phyloP scores from a whole-genome alignment of 2,888 invertebrate genomes.

The Ectemnius cavifrons region DNA sequence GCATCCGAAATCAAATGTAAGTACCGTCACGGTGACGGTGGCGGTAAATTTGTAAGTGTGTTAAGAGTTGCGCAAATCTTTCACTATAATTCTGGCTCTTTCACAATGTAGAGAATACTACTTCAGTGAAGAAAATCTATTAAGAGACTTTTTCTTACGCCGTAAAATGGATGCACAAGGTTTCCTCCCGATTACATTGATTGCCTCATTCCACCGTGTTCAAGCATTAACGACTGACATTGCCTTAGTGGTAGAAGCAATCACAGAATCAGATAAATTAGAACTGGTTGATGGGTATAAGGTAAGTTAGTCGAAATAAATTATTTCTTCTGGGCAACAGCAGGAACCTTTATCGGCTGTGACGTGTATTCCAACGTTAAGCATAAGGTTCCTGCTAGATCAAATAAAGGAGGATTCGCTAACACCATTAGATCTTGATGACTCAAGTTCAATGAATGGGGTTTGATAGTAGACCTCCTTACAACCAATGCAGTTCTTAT shows the following conservation, averaged over 20 bases:
- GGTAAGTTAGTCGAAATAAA: conserved; percentile 76
- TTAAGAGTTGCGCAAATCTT: background rate
- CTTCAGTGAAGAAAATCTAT: conserved; percentile 97
- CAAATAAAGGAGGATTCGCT: conserved; percentile 72
- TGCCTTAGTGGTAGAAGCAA: conserved; percentile 89
- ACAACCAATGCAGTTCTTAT: conserved; percentile 48
- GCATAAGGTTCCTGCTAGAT: conserved; percentile 65
- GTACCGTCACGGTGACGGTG: conserved; percentile 63
- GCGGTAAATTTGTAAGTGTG: background rate
- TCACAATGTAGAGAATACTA: conserved; percentile 93
- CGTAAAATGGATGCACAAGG: conserved; percentile 98
- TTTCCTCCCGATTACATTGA: conserved; percentile 93
- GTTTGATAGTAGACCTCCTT: conserved; percentile 73
- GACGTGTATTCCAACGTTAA: conserved; percentile 28
- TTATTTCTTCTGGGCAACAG: conserved; percentile 13
- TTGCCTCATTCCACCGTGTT: conserved; percentile 97
- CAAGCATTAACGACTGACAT: conserved; percentile 92
- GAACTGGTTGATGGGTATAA: conserved; percentile 88
- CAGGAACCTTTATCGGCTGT: conserved; percentile 49
- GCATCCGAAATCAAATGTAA: conserved; percentile 95
- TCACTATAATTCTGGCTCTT: background rate
- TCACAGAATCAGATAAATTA: conserved; percentile 90
- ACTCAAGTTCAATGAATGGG: conserved; percentile 65
- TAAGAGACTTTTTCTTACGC: conserved; percentile 96
- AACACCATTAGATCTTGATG: conserved; percentile 68